Base-by-base conservation (phyloP, 2,797 vertebrate genomes). In the Poliocrania exsul region DNA sequence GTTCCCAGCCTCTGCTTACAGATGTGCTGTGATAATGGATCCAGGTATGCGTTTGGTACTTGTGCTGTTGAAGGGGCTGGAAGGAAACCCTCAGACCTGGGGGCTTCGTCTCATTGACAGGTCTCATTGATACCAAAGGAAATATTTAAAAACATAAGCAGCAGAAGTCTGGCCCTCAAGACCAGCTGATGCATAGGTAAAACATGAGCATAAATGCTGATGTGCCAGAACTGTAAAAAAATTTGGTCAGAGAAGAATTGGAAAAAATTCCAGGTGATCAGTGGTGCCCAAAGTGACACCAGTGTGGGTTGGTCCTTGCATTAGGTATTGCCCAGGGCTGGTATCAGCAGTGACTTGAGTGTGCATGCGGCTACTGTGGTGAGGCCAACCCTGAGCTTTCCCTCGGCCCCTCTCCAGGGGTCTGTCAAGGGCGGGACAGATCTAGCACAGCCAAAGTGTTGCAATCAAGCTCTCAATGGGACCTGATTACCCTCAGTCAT, bases 1-100 rank as follows among this genome's bases (percentile, higher is more conserved):
- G 50, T 78, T 88, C 87, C 82, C 92, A 92, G 82, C 37, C 73
- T 86, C 91, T 81, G 62, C 80, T 71, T 90, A 70, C 51, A 72
- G 85, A 69, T 81, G 38, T 86, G 58, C 85, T 90, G 70, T 86
- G 78, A 87, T 93, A 89, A 44, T 74, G 53, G 67, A 10, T 87
- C 15, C 1, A 79, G 61, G 46, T 65, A 61, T 26, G 15, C 33
- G 25, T 60, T 92, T 47, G 71, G 50, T 49, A 47, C 44, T 78
- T 73, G 70, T 38, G 25, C 33, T 79, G 73, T 40, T 50, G 71
- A 82, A 92, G 72, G 24, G 26, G 16, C 54, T 84, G 51, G 44
- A 92, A 80, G 35, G 56, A 89, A 86, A 44, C 25, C 16, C 37
- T 79, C 37, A 42, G 9, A 38, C 42, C 50, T 21, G 11, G 28